Percentiles rank a stretch among this genome's conserved stretches.
These are phyloP conservation scores for Philopedon plagiatum DNA, from an alignment of 2,888 invertebrate species.

Conservation along the genomic window DNA sequence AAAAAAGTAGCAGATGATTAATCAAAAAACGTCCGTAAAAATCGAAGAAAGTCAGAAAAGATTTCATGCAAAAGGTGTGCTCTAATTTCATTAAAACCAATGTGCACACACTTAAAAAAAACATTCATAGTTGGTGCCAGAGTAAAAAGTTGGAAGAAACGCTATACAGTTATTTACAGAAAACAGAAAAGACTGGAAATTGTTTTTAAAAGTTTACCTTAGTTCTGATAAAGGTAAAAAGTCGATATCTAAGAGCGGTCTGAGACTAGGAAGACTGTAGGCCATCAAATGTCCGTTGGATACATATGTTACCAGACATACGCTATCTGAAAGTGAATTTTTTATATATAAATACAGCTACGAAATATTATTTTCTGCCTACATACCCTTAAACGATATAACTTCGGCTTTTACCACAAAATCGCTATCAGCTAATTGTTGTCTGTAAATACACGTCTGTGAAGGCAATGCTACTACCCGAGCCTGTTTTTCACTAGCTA, in stretches of 20 bases:
- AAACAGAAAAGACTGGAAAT: neutral
- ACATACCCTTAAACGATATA: constrained; percentile 88
- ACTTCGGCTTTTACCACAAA: constrained; percentile 96
- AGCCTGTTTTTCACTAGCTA: constrained; percentile 96
- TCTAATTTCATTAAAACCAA: constrained; percentile 28
- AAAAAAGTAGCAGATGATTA: too few species aligned
- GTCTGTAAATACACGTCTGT: constrained; percentile 94
- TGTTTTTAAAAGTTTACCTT: constrained; percentile 74
- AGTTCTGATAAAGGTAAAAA: constrained; percentile 95
- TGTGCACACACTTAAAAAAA: constrained; percentile 32
- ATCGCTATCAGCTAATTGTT: constrained; percentile 92
- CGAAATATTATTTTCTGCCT: neutral
- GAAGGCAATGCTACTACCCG: constrained; percentile 94
- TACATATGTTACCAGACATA: constrained; percentile 94
- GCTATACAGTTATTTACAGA: constrained; percentile 30
- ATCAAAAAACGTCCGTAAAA: neutral
- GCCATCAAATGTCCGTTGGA: constrained; percentile 95
- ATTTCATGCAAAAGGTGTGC: constrained; percentile 49
- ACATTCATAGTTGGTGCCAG: constrained; percentile 41
- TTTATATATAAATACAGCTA: neutral
- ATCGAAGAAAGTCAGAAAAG: constrained; percentile 4
- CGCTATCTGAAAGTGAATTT: constrained; percentile 82
- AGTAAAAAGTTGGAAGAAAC: constrained; percentile 21
- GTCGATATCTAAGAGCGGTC: constrained; percentile 92
- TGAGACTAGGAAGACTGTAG: constrained; percentile 95